Evolutionary conservation across 2,797 vertebrate species (phyloP).

Genomic region (Alfaro cultratus): DNA sequence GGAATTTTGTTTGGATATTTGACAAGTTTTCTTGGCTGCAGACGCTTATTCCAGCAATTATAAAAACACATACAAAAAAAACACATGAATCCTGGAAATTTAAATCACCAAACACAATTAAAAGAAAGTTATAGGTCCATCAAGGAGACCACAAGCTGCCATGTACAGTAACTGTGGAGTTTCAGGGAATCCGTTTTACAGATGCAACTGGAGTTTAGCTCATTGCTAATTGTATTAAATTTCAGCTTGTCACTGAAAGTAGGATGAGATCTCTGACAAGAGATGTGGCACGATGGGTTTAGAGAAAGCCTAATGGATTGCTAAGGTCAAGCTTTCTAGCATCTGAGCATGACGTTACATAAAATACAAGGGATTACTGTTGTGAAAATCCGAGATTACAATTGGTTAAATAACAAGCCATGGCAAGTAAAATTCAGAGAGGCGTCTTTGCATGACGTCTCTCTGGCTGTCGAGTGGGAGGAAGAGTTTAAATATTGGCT

Average conservation of each 20-base stretch:
- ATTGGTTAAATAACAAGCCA: not conserved
- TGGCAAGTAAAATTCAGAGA: not conserved
- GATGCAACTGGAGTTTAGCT: not conserved
- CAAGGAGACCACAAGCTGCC: constrained; percentile 14
- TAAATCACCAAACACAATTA: constrained; percentile 16
- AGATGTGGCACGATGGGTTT: constrained; percentile 11
- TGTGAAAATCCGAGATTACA: constrained; percentile 22
- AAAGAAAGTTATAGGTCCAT: constrained; percentile 23
- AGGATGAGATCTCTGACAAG: not conserved
- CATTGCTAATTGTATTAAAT: constrained; percentile 4
- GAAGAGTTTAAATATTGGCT: not conserved
- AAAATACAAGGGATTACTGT: constrained; percentile 25
- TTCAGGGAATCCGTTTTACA: not conserved
- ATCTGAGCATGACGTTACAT: constrained; percentile 7
- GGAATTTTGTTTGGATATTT: constrained; percentile 27
- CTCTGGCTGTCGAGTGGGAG: not conserved
- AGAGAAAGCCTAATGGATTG: constrained; percentile 16
- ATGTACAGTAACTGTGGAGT: constrained; percentile 9
- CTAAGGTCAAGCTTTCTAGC: constrained; percentile 24
- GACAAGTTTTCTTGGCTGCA: constrained; percentile 13
- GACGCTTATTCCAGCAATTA: constrained; percentile 24
- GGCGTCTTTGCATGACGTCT: not conserved
- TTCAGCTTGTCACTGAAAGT: not conserved
- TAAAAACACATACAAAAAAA: constrained; percentile 10
- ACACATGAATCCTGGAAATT: constrained; percentile 8